Conservation (phyloP, 2,113 vertebrate species). For the Urocynchramus pylzowi region DNA sequence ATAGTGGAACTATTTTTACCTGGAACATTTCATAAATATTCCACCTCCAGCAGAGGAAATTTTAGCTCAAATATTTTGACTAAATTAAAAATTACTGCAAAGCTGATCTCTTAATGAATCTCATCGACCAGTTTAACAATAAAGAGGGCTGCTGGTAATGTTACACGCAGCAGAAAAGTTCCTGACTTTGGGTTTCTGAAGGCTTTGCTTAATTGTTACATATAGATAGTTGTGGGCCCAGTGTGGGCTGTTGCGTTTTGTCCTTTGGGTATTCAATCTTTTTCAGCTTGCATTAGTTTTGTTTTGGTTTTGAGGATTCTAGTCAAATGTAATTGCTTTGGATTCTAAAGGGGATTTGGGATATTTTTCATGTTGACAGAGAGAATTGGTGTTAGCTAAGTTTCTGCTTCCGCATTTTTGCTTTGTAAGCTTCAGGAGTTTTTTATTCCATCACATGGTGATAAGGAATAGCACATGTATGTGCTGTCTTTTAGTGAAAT, state of each 20-base stretch:
- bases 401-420: not conserved
- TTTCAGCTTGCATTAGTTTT: not conserved
- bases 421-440: not conserved
- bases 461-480: not conserved
- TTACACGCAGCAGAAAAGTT: not conserved
- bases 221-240: not conserved
- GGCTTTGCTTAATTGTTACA: not conserved
- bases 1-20: conserved; percentile 23
- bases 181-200: not conserved
- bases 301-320: not conserved
- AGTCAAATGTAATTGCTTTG: not conserved
- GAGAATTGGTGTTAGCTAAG: not conserved
- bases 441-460: not conserved
- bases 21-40: conserved; percentile 35
- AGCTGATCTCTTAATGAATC: not conserved
- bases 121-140: not conserved
- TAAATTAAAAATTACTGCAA: conserved; percentile 13
- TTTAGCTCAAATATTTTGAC: conserved; percentile 49
- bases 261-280: not conserved
- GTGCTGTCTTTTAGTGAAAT: not conserved
- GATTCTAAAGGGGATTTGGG: not conserved
- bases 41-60: conserved; percentile 5
- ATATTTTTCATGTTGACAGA: not conserved
- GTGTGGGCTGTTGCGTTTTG: not conserved
- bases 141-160: not conserved